Evolutionary conservation across 1,140 invertebrate species (phyloP).

Genomic region (Sycophila sp.): DNA sequence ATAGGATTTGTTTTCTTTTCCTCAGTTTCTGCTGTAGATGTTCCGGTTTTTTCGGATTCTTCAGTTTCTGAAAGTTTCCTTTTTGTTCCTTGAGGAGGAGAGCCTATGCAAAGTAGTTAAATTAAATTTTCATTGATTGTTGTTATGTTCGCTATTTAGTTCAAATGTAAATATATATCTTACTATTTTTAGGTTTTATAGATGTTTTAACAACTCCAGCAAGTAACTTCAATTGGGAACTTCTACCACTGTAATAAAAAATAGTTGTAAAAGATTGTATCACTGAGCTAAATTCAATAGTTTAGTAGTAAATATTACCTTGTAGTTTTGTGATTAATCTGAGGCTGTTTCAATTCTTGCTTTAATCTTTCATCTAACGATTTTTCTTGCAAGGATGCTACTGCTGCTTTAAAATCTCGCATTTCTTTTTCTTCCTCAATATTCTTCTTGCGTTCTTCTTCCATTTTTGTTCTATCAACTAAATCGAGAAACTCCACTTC

Average conservation of each 20-base stretch:
- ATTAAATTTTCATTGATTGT: neutral
- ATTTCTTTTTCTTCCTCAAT: slow-evolving; percentile 85
- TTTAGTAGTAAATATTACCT: slow-evolving; percentile 18
- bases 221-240: slow-evolving; percentile 70
- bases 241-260: slow-evolving; percentile 51
- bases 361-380: slow-evolving; percentile 73
- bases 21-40: slow-evolving; percentile 17
- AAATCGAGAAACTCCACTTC: slow-evolving; percentile 93
- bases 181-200: slow-evolving; percentile 66
- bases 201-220: slow-evolving; percentile 71
- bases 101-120: neutral
- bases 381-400: slow-evolving; percentile 82
- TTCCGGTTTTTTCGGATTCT: slow-evolving; percentile 47
- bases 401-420: slow-evolving; percentile 81
- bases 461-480: slow-evolving; percentile 85
- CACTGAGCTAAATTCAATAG: slow-evolving; percentile 23
- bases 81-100: slow-evolving; percentile 60
- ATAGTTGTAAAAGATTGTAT: slow-evolving; percentile 21
- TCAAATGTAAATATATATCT: slow-evolving; percentile 24
- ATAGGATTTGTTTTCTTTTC: neutral
- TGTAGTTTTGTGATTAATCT: slow-evolving; percentile 48
- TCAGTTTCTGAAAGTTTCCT: slow-evolving; percentile 71
- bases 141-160: neutral
- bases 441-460: slow-evolving; percentile 82
- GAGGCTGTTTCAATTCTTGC: slow-evolving; percentile 66